Conservation (phyloP, 2,888 invertebrate genomes). For the Drosophila basisetae region DNA sequence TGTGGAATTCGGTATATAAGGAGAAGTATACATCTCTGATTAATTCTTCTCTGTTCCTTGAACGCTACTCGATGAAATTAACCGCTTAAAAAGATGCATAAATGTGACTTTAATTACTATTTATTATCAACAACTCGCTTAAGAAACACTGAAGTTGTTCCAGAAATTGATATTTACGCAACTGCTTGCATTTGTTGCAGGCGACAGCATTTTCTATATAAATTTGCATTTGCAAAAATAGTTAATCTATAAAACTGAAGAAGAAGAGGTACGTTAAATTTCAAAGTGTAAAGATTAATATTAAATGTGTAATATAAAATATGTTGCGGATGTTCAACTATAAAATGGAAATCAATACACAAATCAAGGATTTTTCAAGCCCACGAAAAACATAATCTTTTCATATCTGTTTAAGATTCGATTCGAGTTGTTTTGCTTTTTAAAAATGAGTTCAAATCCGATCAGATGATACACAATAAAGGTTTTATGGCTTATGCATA, state of each 20-base stretch:
- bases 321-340: accelerated
- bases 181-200: too few species aligned
- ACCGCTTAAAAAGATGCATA: not conserved
- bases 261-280: not conserved
- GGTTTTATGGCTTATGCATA: not conserved
- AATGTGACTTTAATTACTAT: not conserved
- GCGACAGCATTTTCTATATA: not conserved
- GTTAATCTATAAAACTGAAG: too few species aligned
- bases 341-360: not conserved
- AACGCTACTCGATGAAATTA: not conserved
- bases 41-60: not conserved
- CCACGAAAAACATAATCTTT: not conserved
- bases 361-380: not conserved
- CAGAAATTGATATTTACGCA: not conserved
- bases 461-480: not conserved
- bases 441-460: not conserved
- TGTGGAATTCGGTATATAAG: not conserved
- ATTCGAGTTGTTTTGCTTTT: not conserved
- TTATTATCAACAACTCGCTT: not conserved
- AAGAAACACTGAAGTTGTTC: not conserved
- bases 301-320: not conserved
- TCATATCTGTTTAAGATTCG: not conserved
- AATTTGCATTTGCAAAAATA: not conserved
- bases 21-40: not conserved
- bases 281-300: not conserved